Percentiles rank a stretch among this genome's conserved stretches.
Evolutionary conservation across 2,113 vertebrate species (phyloP).

Genomic region (Sapayoa aenigma): DNA sequence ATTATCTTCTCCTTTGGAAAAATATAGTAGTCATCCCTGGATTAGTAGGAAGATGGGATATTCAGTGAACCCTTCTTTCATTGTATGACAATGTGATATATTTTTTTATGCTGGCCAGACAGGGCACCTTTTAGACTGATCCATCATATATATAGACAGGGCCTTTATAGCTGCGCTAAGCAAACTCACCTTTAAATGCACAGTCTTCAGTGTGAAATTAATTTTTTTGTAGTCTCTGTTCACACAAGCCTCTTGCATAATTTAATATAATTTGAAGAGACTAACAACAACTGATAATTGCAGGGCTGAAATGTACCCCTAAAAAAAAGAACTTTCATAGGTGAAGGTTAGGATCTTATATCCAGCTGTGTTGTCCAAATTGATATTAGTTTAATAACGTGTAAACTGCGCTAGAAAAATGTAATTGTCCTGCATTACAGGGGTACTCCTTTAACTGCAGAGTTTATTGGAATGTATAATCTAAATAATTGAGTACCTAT

Average conservation of each 20-base stretch:
- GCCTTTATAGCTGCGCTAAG: slow-evolving; percentile 16
- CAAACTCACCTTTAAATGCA: slow-evolving; percentile 49
- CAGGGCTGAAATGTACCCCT: slow-evolving; percentile 43
- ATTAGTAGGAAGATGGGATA: not conserved
- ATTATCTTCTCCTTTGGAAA: not conserved
- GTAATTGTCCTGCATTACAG: slow-evolving; percentile 82
- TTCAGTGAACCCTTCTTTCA: not conserved
- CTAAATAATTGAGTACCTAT: slow-evolving; percentile 82
- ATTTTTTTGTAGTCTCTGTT: slow-evolving; percentile 48
- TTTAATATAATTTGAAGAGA: slow-evolving; percentile 69
- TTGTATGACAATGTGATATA: not conserved
- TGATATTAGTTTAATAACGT: slow-evolving; percentile 80
- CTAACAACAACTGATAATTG: slow-evolving; percentile 53
- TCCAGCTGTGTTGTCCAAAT: slow-evolving; percentile 71
- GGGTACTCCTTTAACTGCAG: slow-evolving; percentile 69
- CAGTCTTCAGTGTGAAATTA: slow-evolving; percentile 39
- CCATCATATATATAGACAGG: not conserved
- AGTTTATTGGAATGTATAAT: slow-evolving; percentile 81
- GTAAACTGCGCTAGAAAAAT: slow-evolving; percentile 77
- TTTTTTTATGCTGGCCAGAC: not conserved
- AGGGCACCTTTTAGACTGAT: not conserved
- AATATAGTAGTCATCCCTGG: not conserved
- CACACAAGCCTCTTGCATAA: slow-evolving; percentile 54
- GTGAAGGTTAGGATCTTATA: slow-evolving; percentile 69
- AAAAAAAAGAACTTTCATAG: slow-evolving; percentile 64